phyloP scores from a whole-genome alignment of 2,888 invertebrate species.

The Drosophila neoperkinsi region DNA sequence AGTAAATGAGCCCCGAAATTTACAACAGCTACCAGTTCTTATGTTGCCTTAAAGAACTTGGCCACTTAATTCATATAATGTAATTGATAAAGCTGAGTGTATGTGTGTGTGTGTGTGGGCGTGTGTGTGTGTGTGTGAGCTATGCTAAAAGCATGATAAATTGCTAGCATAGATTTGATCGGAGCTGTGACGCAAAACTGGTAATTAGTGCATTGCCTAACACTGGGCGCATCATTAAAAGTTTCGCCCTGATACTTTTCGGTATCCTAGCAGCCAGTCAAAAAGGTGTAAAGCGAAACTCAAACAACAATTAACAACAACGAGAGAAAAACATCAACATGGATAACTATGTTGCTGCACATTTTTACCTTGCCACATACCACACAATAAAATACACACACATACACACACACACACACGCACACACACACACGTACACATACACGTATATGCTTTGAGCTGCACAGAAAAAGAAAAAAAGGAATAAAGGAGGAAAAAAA shows the following conservation, averaged over 20 bases:
- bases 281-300: conserved; percentile 41
- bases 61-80: conserved; percentile 71
- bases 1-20: conserved; percentile 66
- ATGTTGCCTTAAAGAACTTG: conserved; percentile 23
- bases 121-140: conserved; percentile 1
- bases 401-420: not conserved
- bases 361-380: conserved; percentile 28
- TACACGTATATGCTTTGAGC: conserved; percentile 25
- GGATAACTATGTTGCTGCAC: conserved; percentile 14
- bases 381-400: not conserved
- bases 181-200: conserved; percentile 26
- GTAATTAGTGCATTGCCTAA: conserved; percentile 42
- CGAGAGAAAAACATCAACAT: conserved; percentile 1
- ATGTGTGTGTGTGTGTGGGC: not conserved
- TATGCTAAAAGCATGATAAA: conserved; percentile 48
- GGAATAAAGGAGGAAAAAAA: not conserved
- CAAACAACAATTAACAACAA: conserved; percentile 37
- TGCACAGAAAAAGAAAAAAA: not conserved
- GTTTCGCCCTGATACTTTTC: conserved; percentile 14
- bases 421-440: not conserved
- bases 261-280: conserved; percentile 23
- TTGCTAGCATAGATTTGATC: conserved; percentile 19
- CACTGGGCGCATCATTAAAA: conserved; percentile 36
- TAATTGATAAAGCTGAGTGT: conserved; percentile 61
- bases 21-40: conserved; percentile 57